Evolutionary conservation across 2,888 invertebrate genomes (phyloP).

Genomic region (Helleia helle): DNA sequence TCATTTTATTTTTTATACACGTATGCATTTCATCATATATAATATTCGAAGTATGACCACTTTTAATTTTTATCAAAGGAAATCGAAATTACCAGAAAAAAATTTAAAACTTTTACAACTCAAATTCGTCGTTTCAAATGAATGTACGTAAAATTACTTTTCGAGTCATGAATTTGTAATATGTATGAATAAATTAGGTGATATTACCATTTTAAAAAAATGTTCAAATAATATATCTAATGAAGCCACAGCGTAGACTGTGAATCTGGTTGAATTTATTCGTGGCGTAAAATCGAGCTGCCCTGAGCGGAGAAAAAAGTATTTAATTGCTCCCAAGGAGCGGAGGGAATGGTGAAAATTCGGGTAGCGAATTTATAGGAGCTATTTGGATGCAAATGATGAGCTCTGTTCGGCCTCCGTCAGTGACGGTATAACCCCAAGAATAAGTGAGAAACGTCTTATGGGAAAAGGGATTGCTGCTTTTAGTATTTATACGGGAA

Average conservation of each 20-base stretch:
- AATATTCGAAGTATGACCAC: too few relatives aligned
- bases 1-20: too few relatives aligned
- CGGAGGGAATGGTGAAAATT: constrained; percentile 65
- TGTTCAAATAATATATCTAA: constrained; percentile 49
- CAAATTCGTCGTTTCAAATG: background rate
- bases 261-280: constrained; percentile 61
- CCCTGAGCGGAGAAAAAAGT: constrained; percentile 51
- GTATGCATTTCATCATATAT: too few relatives aligned
- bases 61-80: background rate
- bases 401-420: constrained; percentile 54
- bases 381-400: constrained; percentile 73
- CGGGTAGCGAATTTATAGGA: constrained; percentile 70
- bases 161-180: background rate
- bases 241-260: constrained; percentile 43
- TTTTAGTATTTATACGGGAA: constrained; percentile 56
- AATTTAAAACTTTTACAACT: constrained; percentile 1
- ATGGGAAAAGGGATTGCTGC: constrained; percentile 52
- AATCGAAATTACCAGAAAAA: background rate
- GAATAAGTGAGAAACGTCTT: constrained; percentile 68
- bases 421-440: constrained; percentile 57
- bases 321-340: constrained; percentile 71
- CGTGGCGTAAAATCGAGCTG: constrained; percentile 49
- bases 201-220: constrained; percentile 9
- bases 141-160: too few relatives aligned
- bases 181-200: constrained; percentile 1